These are phyloP conservation scores for Melanerpes formicivorus DNA, from an alignment of 2,113 vertebrate species.

Conservation along the genomic window DNA sequence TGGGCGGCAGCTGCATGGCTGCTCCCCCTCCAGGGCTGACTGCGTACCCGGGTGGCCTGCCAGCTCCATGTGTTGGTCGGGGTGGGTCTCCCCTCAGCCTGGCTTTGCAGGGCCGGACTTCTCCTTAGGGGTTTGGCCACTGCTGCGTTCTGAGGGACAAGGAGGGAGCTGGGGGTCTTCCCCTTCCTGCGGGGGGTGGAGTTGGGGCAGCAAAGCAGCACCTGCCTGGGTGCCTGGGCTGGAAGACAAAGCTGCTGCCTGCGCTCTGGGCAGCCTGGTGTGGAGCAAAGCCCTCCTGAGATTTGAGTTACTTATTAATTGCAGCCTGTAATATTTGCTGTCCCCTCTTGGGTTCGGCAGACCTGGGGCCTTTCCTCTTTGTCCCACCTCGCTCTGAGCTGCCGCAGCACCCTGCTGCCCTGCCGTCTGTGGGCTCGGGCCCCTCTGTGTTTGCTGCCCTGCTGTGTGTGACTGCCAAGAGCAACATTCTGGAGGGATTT, in stretches of 20 bases:
- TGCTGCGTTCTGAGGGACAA: background rate
- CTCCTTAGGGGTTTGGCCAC: background rate
- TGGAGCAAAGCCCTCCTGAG: background rate
- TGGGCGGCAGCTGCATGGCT: background rate
- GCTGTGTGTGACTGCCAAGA: background rate
- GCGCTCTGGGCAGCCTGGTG: background rate
- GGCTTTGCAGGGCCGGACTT: background rate
- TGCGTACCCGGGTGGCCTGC: background rate
- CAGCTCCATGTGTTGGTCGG: background rate
- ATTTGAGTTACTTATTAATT: background rate
- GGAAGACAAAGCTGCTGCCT: background rate
- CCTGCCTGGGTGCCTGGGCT: too few species aligned
- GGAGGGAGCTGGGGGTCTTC: background rate
- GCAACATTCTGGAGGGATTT: fast-evolving
- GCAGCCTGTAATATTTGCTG: background rate
- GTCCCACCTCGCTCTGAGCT: background rate
- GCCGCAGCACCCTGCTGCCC: fast-evolving
- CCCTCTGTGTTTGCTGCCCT: background rate
- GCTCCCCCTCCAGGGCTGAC: background rate
- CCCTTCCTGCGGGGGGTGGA: fast-evolving
- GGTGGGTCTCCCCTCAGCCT: background rate
- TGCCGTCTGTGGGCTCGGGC: fast-evolving
- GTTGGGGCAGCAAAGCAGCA: background rate
- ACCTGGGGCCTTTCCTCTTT: fast-evolving
- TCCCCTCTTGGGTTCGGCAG: background rate